Conservation (phyloP, 2,888 invertebrate genomes). For the Lagria hirta region DNA sequence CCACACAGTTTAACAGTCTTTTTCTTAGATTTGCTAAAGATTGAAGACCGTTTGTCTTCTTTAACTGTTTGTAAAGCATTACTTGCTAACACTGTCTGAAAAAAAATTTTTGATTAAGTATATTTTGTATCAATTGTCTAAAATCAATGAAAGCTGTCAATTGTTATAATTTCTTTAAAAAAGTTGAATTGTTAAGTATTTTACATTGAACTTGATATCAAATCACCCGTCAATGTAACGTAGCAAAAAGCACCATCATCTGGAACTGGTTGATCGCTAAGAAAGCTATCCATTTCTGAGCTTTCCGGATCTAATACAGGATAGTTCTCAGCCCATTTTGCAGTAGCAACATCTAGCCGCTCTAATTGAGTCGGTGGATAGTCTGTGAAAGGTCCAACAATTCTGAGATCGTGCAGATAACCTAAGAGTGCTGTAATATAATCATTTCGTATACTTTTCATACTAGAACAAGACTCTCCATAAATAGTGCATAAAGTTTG, state of each 20-base stretch:
- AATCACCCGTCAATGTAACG: conserved; percentile 58
- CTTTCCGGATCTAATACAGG: conserved; percentile 56
- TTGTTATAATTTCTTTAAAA: no score
- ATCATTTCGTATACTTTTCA: conserved; percentile 60
- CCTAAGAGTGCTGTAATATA: conserved; percentile 58
- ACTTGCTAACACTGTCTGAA: no score
- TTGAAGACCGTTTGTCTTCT: no score
- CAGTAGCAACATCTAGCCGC: conserved; percentile 52
- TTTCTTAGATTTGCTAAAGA: no score
- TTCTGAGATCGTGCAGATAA: conserved; percentile 53
- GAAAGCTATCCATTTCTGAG: conserved; percentile 55
- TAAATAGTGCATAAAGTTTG: conserved; percentile 56
- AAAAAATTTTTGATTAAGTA: no score
- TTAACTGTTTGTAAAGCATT: no score
- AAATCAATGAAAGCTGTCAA: no score
- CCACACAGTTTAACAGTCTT: no score
- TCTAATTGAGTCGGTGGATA: conserved; percentile 53
- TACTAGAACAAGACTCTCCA: conserved; percentile 52
- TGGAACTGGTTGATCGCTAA: conserved; percentile 54
- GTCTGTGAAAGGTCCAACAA: conserved; percentile 56
- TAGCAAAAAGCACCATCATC: conserved; percentile 61
- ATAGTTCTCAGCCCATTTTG: conserved; percentile 48
- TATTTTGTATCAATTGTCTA: no score
- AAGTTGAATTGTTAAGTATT: no score
- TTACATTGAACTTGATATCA: no score